Conservation (phyloP, 2,888 invertebrate genomes). For the Brachylomia viminalis region DNA sequence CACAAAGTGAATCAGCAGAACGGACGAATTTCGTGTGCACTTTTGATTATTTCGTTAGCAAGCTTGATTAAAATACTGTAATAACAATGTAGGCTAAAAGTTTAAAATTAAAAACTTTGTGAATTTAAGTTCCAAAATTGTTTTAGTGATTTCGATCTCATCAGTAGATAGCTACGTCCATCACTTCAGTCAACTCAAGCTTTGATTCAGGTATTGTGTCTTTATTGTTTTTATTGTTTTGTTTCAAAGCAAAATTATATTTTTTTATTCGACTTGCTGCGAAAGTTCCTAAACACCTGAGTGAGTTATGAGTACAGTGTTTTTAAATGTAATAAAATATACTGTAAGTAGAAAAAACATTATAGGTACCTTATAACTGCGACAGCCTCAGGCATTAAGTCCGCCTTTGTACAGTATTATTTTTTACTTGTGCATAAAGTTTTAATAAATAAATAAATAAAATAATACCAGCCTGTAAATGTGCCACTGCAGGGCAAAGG, state of each 20-base stretch:
- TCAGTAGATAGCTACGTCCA: neutral
- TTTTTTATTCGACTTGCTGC: neutral
- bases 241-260: too few relatives aligned
- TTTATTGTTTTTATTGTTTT: neutral
- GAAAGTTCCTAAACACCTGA: neutral
- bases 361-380: neutral
- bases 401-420: too few relatives aligned
- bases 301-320: neutral
- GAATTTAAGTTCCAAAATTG: neutral
- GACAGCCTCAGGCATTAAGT: too few relatives aligned
- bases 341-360: neutral
- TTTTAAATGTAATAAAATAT: neutral
- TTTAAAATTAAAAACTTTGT: neutral
- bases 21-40: neutral
- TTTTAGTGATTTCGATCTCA: slow-evolving; percentile 3
- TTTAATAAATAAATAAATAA: too few relatives aligned
- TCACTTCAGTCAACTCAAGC: neutral
- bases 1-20: slow-evolving; percentile 5
- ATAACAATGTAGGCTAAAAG: neutral
- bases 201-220: slow-evolving; percentile 6
- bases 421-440: too few relatives aligned
- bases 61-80: slow-evolving; percentile 1
- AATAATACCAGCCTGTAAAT: too few relatives aligned
- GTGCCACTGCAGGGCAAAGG: too few relatives aligned
- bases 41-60: neutral